Percentiles rank a stretch among this genome's conserved stretches.
Evolutionary conservation across 2,888 invertebrate genomes (phyloP).

Genomic region (Catocala fraxini): DNA sequence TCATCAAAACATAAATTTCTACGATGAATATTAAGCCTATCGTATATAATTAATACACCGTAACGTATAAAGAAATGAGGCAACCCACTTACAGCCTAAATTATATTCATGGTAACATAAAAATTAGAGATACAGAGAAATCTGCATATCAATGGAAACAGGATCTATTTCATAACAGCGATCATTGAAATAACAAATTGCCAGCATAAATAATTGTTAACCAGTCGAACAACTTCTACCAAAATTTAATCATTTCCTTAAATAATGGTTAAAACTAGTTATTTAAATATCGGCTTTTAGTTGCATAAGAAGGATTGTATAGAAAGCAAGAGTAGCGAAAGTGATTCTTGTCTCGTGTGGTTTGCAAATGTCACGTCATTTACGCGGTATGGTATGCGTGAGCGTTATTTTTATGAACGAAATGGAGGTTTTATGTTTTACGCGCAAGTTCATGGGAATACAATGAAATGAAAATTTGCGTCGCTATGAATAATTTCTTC

Average conservation of each 20-base stretch:
- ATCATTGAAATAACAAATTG: background rate
- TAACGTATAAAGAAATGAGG: no score
- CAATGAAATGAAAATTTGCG: background rate
- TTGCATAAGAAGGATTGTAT: slow-evolving; percentile 43
- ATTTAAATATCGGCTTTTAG: slow-evolving; percentile 22
- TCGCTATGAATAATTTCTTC: background rate
- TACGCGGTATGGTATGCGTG: slow-evolving; percentile 34
- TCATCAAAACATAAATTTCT: no score
- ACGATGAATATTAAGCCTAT: no score
- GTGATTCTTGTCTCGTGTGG: slow-evolving; percentile 36
- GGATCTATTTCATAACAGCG: slow-evolving; percentile 10
- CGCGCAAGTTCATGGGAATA: slow-evolving; percentile 2
- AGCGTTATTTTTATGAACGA: slow-evolving; percentile 23
- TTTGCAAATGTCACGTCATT: slow-evolving; percentile 42
- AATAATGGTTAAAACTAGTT: slow-evolving; percentile 23
- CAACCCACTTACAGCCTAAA: no score
- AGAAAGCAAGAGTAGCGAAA: slow-evolving; percentile 50
- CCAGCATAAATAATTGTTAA: slow-evolving; percentile 15
- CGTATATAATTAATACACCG: no score
- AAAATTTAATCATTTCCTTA: slow-evolving; percentile 21
- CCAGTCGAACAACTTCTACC: slow-evolving; percentile 14
- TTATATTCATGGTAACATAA: no score
- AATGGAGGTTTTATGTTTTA: background rate
- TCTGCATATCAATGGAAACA: slow-evolving; percentile 2
- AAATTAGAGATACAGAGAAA: slow-evolving; percentile 1